These are phyloP conservation scores for Uropetala carovei DNA, from an alignment of 2,888 invertebrate species.

Conservation along the genomic window DNA sequence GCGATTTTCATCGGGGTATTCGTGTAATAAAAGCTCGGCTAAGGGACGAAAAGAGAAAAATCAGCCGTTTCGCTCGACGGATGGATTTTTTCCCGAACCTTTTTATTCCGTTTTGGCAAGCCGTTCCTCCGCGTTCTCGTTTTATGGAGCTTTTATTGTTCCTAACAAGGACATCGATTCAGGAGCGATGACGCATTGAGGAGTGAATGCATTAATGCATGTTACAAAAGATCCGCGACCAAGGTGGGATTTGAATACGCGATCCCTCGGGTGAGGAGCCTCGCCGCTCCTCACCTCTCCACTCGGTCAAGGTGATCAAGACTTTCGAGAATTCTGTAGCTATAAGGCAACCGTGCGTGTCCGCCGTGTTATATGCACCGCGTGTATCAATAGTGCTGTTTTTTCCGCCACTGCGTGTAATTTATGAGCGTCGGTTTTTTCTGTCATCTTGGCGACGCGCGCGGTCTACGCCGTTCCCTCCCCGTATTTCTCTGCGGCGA, in stretches of 20 bases:
- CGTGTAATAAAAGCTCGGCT: neutral
- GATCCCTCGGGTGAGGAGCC: slow-evolving; percentile 3
- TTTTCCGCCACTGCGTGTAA: neutral
- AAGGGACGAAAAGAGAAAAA: neutral
- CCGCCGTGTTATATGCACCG: neutral
- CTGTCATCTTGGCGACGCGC: neutral
- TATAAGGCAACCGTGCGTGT: slow-evolving; percentile 5
- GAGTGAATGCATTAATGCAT: slow-evolving; percentile 19
- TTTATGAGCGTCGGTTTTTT: neutral
- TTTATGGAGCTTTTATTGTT: slow-evolving; percentile 3
- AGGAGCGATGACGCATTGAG: slow-evolving; percentile 16
- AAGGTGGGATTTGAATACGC: slow-evolving; percentile 17
- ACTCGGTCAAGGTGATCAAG: slow-evolving; percentile 56
- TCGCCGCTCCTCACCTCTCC: slow-evolving; percentile 16
- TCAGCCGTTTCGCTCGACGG: neutral
- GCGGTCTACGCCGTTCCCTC: neutral
- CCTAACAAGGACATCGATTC: slow-evolving; percentile 28
- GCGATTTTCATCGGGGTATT: neutral
- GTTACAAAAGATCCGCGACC: slow-evolving; percentile 19
- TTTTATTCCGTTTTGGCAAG: neutral
- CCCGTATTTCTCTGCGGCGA: neutral
- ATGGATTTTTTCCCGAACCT: neutral
- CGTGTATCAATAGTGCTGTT: neutral
- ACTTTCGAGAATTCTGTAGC: slow-evolving; percentile 34
- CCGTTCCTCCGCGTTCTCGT: neutral